These are phyloP conservation scores for Epizoanthus stellaris DNA, from an alignment of 92 coral and sea anemone genomes.

Conservation along the genomic window DNA sequence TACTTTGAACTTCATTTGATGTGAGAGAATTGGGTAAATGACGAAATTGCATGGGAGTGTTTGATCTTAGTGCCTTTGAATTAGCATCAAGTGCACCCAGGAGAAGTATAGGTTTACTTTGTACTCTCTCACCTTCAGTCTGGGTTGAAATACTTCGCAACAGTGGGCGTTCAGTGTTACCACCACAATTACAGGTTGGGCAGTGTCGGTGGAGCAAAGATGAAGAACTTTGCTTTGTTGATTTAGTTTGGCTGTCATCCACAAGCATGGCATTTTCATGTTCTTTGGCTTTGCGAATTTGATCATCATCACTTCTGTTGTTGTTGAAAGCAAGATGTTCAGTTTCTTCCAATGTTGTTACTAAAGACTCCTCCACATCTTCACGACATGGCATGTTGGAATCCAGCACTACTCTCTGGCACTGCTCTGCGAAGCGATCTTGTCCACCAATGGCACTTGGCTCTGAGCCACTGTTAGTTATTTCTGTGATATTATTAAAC, in stretches of 20 bases:
- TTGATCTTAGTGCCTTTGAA: neutral
- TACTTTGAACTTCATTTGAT: neutral
- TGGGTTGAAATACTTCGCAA: slow-evolving; percentile 15
- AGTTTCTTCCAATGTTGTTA: neutral
- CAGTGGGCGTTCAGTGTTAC: neutral
- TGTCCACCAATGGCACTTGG: neutral
- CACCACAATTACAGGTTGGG: slow-evolving; percentile 2
- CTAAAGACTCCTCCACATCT: neutral
- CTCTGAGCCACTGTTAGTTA: neutral
- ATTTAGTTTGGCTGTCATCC: neutral
- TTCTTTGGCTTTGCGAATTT: neutral
- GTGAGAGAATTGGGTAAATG: neutral
- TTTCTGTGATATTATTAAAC: neutral
- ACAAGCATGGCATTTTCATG: neutral
- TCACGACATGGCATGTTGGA: neutral
- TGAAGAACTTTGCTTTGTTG: neutral
- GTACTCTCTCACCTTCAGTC: neutral
- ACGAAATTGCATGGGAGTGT: neutral
- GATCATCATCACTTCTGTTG: neutral
- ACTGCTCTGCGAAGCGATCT: neutral
- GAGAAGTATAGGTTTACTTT: neutral
- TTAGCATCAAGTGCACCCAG: neutral
- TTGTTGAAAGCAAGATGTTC: neutral
- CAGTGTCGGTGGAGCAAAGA: neutral
- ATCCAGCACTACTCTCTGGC: neutral